Conservation (phyloP, 2,113 vertebrate genomes). For the Paraplagusia blochii region DNA sequence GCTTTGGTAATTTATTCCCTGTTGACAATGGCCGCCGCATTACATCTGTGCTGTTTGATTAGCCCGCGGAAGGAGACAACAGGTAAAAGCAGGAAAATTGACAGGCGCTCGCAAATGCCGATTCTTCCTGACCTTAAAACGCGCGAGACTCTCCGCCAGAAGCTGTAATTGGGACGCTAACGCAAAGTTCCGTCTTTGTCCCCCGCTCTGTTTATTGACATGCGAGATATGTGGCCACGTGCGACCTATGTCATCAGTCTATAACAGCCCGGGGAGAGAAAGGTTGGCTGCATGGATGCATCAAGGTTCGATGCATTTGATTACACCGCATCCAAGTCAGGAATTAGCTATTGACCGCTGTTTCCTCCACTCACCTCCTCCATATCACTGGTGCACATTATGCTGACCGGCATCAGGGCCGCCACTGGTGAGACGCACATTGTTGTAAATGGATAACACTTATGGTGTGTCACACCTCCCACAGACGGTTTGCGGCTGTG, state of each 20-base stretch:
- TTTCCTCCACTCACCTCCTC: conserved; percentile 41
- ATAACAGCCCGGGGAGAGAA: conserved; percentile 49
- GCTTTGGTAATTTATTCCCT: conserved; percentile 69
- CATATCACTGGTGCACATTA: conserved; percentile 42
- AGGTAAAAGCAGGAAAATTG: conserved; percentile 20
- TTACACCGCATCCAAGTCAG: conserved; percentile 55
- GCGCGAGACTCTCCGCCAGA: conserved; percentile 40
- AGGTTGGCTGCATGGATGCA: conserved; percentile 44
- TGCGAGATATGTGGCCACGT: conserved; percentile 16
- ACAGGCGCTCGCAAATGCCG: conserved; percentile 31
- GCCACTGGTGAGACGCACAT: no score
- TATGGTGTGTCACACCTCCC: conserved; percentile 54
- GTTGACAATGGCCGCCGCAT: conserved; percentile 60
- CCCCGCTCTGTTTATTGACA: conserved; percentile 50
- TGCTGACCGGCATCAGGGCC: conserved; percentile 51
- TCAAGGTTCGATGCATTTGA: conserved; percentile 63
- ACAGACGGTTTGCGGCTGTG: conserved; percentile 59
- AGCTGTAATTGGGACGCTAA: conserved; percentile 41
- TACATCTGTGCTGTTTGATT: conserved; percentile 59
- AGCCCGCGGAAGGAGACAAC: conserved; percentile 37
- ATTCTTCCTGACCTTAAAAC: conserved; percentile 18
- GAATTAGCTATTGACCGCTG: conserved; percentile 57
- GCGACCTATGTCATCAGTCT: conserved; percentile 42
- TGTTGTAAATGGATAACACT: no score
- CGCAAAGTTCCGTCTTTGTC: conserved; percentile 33